Conservation (phyloP, 2,113 vertebrate genomes). For the Microtus pennsylvanicus region DNA sequence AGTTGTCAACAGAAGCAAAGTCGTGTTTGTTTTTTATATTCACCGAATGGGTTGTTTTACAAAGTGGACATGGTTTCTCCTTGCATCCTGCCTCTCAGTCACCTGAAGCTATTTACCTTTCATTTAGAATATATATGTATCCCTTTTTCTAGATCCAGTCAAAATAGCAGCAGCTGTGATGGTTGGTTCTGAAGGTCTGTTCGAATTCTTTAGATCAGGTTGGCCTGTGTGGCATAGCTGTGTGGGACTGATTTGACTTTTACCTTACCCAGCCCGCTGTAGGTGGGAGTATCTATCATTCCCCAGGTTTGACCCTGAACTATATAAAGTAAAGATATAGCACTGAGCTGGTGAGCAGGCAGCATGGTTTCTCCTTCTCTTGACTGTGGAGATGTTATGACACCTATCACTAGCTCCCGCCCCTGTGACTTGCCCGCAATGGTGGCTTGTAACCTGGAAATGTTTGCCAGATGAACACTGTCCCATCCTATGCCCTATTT, state of each 20-base stretch:
- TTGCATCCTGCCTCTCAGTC: neutral
- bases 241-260: neutral
- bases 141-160: neutral
- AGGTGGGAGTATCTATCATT: too few species aligned
- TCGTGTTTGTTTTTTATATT: neutral
- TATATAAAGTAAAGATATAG: neutral
- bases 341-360: neutral
- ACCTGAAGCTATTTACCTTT: neutral
- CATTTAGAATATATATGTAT: neutral
- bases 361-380: neutral
- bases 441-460: neutral
- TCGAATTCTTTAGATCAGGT: neutral
- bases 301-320: neutral
- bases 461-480: neutral
- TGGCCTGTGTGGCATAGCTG: neutral
- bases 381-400: neutral
- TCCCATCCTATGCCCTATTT: neutral
- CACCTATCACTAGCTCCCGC: neutral
- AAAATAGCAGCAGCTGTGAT: neutral
- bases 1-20: neutral
- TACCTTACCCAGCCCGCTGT: neutral
- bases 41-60: neutral
- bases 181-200: neutral
- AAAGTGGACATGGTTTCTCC: neutral
- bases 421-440: neutral